Evolutionary conservation across 2,113 vertebrate species (phyloP).

Genomic region (Ictidomys tridecemlineatus): DNA sequence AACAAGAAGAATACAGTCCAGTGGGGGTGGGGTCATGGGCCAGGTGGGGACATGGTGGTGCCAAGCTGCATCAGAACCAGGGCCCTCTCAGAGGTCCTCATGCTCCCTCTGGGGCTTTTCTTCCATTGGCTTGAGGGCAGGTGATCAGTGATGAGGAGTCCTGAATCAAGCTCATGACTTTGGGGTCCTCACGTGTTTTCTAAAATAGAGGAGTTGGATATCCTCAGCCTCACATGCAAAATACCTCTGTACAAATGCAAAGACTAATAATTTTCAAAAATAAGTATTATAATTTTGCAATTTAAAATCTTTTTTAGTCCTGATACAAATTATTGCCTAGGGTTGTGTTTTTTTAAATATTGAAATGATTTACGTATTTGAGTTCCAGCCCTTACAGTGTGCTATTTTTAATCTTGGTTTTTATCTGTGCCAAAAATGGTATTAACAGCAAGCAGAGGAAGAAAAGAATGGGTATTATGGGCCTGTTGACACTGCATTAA

Average conservation of each 20-base stretch:
- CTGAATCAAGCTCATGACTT: neutral
- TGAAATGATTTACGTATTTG: constrained; percentile 28
- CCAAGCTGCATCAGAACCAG: neutral
- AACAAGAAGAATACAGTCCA: neutral
- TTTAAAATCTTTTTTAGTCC: constrained; percentile 52
- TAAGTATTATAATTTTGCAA: constrained; percentile 14
- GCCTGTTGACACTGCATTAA: neutral
- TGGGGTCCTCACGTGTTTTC: neutral
- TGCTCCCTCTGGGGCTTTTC: neutral
- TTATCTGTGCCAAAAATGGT: constrained; percentile 28
- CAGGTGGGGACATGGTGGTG: neutral
- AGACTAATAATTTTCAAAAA: neutral
- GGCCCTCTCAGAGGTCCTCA: neutral
- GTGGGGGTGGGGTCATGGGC: neutral
- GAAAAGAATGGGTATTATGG: neutral
- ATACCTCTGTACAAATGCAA: neutral
- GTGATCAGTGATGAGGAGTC: neutral
- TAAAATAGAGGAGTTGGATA: neutral
- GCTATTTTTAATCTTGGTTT: constrained; percentile 61
- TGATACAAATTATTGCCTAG: neutral
- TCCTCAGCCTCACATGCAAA: neutral
- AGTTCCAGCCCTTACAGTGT: neutral
- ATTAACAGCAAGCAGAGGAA: neutral
- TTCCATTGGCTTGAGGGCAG: neutral
- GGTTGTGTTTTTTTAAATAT: constrained; percentile 40